A percentile compares a stretch with the other conserved stretches of the same genome.
Conservation (phyloP, 2,797 vertebrate genomes). For the Salarias fasciatus region DNA sequence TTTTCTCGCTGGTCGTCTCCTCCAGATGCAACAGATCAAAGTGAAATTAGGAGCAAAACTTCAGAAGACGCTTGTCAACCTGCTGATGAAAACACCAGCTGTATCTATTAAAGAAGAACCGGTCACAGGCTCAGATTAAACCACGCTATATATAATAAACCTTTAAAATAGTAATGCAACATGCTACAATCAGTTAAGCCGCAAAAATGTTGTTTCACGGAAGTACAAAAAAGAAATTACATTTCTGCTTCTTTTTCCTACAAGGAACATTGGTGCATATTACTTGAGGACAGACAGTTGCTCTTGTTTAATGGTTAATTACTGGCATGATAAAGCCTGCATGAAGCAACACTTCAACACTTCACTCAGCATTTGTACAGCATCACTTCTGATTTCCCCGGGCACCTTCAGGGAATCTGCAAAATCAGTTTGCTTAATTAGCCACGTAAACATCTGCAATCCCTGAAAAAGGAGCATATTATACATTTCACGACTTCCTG, state of each 20-base stretch:
- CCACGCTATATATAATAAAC: no score
- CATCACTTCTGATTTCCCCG: slow-evolving; percentile 16
- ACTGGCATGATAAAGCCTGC: slow-evolving; percentile 32
- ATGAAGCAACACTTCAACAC: slow-evolving; percentile 35
- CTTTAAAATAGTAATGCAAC: no score
- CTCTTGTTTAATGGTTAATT: slow-evolving; percentile 31
- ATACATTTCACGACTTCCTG: slow-evolving; percentile 21
- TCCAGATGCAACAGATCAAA: background rate
- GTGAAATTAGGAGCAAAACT: background rate
- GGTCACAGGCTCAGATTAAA: no score
- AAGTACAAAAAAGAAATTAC: background rate
- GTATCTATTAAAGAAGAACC: no score
- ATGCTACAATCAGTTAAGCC: background rate
- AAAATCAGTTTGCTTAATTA: slow-evolving; percentile 41
- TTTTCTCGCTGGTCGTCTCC: no score
- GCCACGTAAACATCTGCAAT: slow-evolving; percentile 34
- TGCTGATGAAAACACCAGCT: no score
- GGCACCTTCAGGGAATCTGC: slow-evolving; percentile 42
- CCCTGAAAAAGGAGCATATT: slow-evolving; percentile 15
- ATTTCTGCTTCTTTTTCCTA: background rate
- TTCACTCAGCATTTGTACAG: slow-evolving; percentile 20
- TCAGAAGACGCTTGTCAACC: background rate
- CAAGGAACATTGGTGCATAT: background rate
- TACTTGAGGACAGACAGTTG: slow-evolving; percentile 15
- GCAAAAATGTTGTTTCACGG: background rate